Conservation (phyloP, 92 coral and sea anemone species). For the Diadumene lineata region DNA sequence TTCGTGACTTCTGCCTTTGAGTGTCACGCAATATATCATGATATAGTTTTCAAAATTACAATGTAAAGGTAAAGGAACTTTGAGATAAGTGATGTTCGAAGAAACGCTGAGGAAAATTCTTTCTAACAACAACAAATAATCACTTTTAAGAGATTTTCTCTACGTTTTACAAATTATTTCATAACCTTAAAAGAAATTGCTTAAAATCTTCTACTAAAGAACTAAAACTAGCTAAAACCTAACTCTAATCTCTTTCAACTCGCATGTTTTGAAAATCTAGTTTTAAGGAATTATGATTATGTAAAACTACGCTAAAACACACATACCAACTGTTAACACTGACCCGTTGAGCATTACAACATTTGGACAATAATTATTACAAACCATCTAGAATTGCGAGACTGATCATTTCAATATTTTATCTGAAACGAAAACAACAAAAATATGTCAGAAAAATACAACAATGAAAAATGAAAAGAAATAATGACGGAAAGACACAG, state of each 20-base stretch:
- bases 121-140: not conserved
- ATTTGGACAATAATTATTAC: constrained; percentile 6
- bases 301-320: constrained; percentile 4
- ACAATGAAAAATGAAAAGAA: not conserved
- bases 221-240: not conserved
- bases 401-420: not conserved
- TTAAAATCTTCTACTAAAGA: not conserved
- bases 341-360: constrained; percentile 3
- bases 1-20: not conserved
- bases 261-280: not conserved
- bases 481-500: too few species aligned
- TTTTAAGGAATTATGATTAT: constrained; percentile 2
- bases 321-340: constrained; percentile 6
- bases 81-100: not conserved
- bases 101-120: not conserved
- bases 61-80: not conserved
- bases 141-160: not conserved
- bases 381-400: constrained; percentile 1
- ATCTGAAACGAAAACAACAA: constrained; percentile 6
- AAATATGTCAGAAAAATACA: not conserved
- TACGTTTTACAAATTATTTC: too few species aligned
- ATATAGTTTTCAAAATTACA: not conserved
- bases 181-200: not conserved
- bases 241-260: too few species aligned
- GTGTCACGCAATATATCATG: not conserved